A percentile compares a stretch with the other conserved stretches of the same genome.
These are phyloP conservation scores for Ceratina australensis DNA, from an alignment of 1,140 invertebrate species.

Conservation along the genomic window DNA sequence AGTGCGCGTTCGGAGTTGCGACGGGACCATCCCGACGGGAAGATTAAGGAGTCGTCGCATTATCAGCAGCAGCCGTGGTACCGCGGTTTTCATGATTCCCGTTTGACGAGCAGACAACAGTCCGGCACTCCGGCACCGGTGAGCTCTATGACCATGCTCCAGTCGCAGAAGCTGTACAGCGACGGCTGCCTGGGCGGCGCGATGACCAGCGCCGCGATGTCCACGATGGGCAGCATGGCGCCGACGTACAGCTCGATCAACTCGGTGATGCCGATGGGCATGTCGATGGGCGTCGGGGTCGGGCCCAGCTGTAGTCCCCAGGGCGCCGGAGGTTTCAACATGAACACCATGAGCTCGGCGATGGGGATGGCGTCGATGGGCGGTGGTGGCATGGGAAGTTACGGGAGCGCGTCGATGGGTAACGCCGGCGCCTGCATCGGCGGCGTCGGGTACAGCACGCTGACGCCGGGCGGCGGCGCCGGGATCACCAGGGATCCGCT, in stretches of 20 bases:
- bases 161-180: constrained; percentile 81
- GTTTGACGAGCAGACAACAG: constrained; percentile 64
- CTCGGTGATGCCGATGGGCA: constrained; percentile 86
- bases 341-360: constrained; percentile 86
- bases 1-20: neutral
- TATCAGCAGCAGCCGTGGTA: constrained; percentile 63
- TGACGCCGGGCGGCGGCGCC: constrained; percentile 78
- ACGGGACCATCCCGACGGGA: constrained; percentile 15
- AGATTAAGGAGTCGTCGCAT: constrained; percentile 59
- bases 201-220: constrained; percentile 77
- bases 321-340: constrained; percentile 83
- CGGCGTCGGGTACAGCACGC: constrained; percentile 79
- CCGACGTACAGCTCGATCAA: constrained; percentile 88
- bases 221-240: constrained; percentile 84
- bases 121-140: constrained; percentile 58
- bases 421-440: constrained; percentile 78
- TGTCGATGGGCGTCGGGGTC: constrained; percentile 82
- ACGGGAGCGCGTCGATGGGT: constrained; percentile 73
- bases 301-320: constrained; percentile 85
- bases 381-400: constrained; percentile 76
- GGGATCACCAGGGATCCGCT: constrained; percentile 66
- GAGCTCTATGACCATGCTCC: constrained; percentile 78
- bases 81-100: constrained; percentile 65
- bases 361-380: constrained; percentile 85
- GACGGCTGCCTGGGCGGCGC: constrained; percentile 76